phyloP scores from a whole-genome alignment of 2,113 vertebrate genomes.

The Argyrosomus japonicus region DNA sequence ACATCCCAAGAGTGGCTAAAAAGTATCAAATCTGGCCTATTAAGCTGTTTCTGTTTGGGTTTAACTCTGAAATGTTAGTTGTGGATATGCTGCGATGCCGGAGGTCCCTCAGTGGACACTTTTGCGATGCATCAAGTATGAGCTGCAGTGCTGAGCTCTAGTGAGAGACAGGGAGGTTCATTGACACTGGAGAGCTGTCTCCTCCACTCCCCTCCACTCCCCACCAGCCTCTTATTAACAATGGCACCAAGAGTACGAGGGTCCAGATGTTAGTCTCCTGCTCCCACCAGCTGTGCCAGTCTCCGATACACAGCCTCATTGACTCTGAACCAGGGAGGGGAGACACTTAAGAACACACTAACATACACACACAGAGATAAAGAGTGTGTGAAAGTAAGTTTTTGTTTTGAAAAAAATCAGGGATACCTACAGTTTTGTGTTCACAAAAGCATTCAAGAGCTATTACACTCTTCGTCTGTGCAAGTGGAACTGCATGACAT shows the following conservation, averaged over 20 bases:
- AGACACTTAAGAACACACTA: constrained; percentile 68
- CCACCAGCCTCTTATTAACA: constrained; percentile 77
- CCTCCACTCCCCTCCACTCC: constrained; percentile 74
- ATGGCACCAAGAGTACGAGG: constrained; percentile 73
- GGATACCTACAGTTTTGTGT: constrained; percentile 1
- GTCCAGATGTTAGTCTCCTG: constrained; percentile 79
- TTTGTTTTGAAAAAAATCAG: constrained; percentile 36
- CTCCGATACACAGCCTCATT: constrained; percentile 80
- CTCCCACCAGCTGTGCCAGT: constrained; percentile 79
- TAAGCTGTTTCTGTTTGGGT: background rate
- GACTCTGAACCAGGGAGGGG: constrained; percentile 61
- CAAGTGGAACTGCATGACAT: constrained; percentile 20
- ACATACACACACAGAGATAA: constrained; percentile 48
- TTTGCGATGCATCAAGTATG: constrained; percentile 31
- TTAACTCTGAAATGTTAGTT: background rate
- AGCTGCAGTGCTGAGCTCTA: constrained; percentile 42
- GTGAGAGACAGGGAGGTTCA: constrained; percentile 71
- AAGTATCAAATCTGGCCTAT: background rate
- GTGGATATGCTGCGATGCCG: background rate
- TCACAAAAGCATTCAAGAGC: constrained; percentile 37
- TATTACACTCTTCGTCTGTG: constrained; percentile 2
- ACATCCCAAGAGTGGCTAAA: background rate
- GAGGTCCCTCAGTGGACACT: constrained; percentile 16
- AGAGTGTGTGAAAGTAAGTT: constrained; percentile 22
- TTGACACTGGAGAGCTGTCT: constrained; percentile 77